These are phyloP conservation scores for Drosophila austrosaltans DNA, from an alignment of 2,888 invertebrate genomes.

Conservation along the genomic window DNA sequence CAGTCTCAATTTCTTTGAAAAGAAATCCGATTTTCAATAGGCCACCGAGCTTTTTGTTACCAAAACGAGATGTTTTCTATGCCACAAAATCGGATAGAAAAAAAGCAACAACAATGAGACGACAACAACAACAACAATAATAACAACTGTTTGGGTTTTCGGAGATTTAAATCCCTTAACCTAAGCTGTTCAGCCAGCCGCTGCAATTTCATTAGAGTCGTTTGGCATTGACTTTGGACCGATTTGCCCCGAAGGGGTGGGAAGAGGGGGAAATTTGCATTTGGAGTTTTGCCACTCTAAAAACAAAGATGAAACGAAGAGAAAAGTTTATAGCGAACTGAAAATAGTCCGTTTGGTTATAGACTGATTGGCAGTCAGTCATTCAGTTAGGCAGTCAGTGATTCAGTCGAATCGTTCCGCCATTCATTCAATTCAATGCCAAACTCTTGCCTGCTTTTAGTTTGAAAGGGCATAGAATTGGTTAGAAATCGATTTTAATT, in stretches of 20 bases:
- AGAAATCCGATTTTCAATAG: slow-evolving; percentile 46
- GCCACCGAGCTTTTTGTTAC: slow-evolving; percentile 8
- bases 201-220: slow-evolving; percentile 53
- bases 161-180: slow-evolving; percentile 28
- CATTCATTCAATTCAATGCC: slow-evolving; percentile 22
- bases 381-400: slow-evolving; percentile 7
- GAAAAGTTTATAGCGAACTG: slow-evolving; percentile 1
- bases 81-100: slow-evolving; percentile 31
- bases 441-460: not conserved
- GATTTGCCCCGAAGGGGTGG: not conserved
- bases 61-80: slow-evolving; percentile 35
- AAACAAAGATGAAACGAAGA: not conserved
- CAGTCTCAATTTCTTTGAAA: not conserved
- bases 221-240: slow-evolving; percentile 26
- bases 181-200: slow-evolving; percentile 34
- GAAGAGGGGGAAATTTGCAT: slow-evolving; percentile 11
- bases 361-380: not conserved
- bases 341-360: not conserved
- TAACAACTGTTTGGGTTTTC: slow-evolving; percentile 3
- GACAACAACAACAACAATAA: slow-evolving; percentile 24
- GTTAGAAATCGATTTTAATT: slow-evolving; percentile 32
- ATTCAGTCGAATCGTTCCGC: slow-evolving; percentile 6
- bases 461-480: not conserved
- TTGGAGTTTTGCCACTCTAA: slow-evolving; percentile 1
- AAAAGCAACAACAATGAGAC: slow-evolving; percentile 20